Percentiles rank a stretch among this genome's conserved stretches.
Conservation (phyloP, 2,113 vertebrate genomes). For the Centrocercus urophasianus region DNA sequence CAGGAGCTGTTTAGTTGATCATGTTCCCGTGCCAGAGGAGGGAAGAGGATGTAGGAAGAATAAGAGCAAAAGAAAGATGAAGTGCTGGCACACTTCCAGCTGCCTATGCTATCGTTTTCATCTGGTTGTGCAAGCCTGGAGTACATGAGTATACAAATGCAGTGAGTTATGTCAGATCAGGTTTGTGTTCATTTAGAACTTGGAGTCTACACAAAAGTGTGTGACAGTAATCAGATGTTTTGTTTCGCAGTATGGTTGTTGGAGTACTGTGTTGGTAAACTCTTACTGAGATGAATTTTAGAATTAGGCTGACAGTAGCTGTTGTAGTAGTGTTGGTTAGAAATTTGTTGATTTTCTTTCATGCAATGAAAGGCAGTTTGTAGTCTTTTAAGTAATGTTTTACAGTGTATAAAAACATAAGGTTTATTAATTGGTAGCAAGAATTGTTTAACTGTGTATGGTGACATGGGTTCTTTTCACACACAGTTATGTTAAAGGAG, state of each 20-base stretch:
- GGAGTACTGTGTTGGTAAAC: background rate
- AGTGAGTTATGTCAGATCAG: background rate
- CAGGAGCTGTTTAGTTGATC: background rate
- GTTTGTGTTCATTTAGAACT: background rate
- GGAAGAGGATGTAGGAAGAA: background rate
- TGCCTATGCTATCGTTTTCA: background rate
- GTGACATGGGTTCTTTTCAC: background rate
- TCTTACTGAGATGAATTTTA: background rate
- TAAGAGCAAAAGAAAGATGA: background rate
- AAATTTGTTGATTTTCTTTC: background rate
- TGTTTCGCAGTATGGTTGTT: background rate
- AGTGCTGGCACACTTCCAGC: background rate
- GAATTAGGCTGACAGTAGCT: background rate
- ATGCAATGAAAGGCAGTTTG: background rate
- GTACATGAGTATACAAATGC: background rate
- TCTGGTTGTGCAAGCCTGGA: background rate
- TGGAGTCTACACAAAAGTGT: background rate
- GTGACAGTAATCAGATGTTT: background rate
- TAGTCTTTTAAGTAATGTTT: background rate
- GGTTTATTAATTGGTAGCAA: background rate
- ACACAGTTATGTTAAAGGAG: background rate
- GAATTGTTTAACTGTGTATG: background rate
- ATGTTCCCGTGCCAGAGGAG: background rate
- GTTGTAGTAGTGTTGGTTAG: background rate
- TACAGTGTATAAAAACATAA: background rate